phyloP scores from a whole-genome alignment of 2,888 invertebrate species.

The Cephalotes varians region DNA sequence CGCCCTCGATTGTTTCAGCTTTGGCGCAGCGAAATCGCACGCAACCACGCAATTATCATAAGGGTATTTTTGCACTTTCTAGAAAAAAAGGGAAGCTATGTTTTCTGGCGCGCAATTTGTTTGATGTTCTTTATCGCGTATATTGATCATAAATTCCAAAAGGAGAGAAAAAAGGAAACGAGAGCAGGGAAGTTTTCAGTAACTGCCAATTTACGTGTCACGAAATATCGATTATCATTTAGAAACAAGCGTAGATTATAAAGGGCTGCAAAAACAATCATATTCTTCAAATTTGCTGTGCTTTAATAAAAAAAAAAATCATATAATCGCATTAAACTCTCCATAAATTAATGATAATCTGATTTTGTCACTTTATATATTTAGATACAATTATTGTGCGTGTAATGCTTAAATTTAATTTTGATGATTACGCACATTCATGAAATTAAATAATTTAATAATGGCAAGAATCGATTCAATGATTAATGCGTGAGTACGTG shows the following conservation, averaged over 20 bases:
- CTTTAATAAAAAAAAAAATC: neutral
- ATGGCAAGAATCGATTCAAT: conserved; percentile 47
- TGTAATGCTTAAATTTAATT: conserved; percentile 42
- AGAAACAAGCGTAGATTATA: neutral
- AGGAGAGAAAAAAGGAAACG: neutral
- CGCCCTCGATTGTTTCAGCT: conserved; percentile 24
- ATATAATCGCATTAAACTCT: neutral
- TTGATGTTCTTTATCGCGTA: neutral
- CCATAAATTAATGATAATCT: conserved; percentile 17
- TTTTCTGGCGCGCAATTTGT: neutral
- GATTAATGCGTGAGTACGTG: conserved; percentile 48
- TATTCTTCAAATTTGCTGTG: neutral
- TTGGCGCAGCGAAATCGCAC: neutral
- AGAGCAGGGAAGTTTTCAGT: neutral
- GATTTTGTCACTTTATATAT: neutral
- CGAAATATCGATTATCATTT: neutral
- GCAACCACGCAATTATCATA: conserved; percentile 20
- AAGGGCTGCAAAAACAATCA: neutral
- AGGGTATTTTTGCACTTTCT: conserved; percentile 8
- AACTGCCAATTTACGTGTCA: neutral
- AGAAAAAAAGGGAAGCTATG: neutral
- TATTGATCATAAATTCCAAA: neutral
- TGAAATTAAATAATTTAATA: conserved; percentile 51
- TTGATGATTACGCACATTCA: conserved; percentile 41
- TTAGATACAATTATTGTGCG: conserved; percentile 29